Base-by-base conservation (phyloP, 2,113 vertebrate species). In the Tragelaphus buxtoni region DNA sequence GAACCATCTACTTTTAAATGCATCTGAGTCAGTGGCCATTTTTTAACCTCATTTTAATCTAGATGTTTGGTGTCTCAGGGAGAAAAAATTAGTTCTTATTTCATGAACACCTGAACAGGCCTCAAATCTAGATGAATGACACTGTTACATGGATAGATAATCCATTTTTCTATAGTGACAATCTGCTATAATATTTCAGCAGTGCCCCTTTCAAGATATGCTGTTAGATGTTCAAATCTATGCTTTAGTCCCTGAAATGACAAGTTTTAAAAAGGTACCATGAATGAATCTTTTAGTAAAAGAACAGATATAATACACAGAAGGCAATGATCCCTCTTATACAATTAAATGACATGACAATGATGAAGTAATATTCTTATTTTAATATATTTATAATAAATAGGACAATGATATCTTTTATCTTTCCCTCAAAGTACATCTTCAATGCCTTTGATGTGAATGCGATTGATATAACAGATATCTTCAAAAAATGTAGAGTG, bases 121-220 rank as follows among this genome's bases (percentile, higher is more conserved):
- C 61, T 95, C 79, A 97, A 94, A 96, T 98, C 77, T 72, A 94
- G 94, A 94, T 97, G 72, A 95, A 97, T 95, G 95, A 55, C 39
- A 91, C 69, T 63, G 95, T 97, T 97, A 96, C 32, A 17, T 87
- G 10, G 56, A 26, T 88, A 94, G 76, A 76, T 96, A 94, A 97
- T 92, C 51, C 88, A 95, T 96, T 96, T 95, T 96, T 97, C 80
- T 94, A 26, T 81, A 49, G 51, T 97, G 95, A 95, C 47, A 94
- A 74, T 91, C 30, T 97, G 13, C 72, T 11, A 32, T 96, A 56
- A 93, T 92, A 86, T 88, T 94, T 97, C 63, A 94, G 81, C 92
- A 85, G 49, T 84, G 35, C 22, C 88, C 2, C 22, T 91, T 94
- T 86, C 53, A 88, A 79, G 63, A 85, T 39, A 9, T 90, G 45